phyloP scores from a whole-genome alignment of 2,888 invertebrate genomes.

The Clunio marinus region DNA sequence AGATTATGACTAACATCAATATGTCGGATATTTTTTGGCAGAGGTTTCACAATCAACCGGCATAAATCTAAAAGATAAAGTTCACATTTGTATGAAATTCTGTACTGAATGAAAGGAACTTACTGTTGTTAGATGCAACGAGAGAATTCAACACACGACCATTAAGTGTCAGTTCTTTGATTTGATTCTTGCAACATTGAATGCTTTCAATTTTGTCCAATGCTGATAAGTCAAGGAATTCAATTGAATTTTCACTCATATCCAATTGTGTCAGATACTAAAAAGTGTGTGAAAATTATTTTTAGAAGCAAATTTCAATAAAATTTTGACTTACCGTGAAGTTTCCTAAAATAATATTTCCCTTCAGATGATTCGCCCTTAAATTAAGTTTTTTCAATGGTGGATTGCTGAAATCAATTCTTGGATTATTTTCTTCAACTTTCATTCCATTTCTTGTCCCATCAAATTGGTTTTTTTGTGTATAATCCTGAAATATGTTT shows the following conservation, averaged over 20 bases:
- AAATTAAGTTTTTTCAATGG: slow-evolving; percentile 70
- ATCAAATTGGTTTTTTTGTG: slow-evolving; percentile 18
- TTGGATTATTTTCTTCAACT: slow-evolving; percentile 40
- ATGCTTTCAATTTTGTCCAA: slow-evolving; percentile 71
- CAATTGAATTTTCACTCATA: slow-evolving; percentile 78
- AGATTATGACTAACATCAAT: slow-evolving; percentile 77
- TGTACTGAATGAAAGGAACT: slow-evolving; percentile 48
- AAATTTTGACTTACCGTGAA: slow-evolving; percentile 63
- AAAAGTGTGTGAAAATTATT: slow-evolving; percentile 35
- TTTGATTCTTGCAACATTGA: slow-evolving; percentile 70
- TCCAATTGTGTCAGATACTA: slow-evolving; percentile 79
- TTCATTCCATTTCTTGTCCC: slow-evolving; percentile 45
- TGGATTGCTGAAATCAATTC: slow-evolving; percentile 44
- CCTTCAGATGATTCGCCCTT: slow-evolving; percentile 71
- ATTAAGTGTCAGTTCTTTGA: slow-evolving; percentile 73
- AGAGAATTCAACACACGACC: slow-evolving; percentile 70
- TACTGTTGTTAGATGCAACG: slow-evolving; percentile 77
- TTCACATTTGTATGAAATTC: slow-evolving; percentile 27
- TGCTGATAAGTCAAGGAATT: slow-evolving; percentile 74
- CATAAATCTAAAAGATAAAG: slow-evolving; percentile 62
- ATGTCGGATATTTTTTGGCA: slow-evolving; percentile 68
- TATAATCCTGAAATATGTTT: background rate
- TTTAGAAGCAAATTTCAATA: slow-evolving; percentile 24
- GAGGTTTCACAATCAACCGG: slow-evolving; percentile 63
- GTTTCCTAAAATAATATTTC: slow-evolving; percentile 78